Base-by-base conservation (phyloP, 1,140 invertebrate species). In the Temnothorax nylanderi region DNA sequence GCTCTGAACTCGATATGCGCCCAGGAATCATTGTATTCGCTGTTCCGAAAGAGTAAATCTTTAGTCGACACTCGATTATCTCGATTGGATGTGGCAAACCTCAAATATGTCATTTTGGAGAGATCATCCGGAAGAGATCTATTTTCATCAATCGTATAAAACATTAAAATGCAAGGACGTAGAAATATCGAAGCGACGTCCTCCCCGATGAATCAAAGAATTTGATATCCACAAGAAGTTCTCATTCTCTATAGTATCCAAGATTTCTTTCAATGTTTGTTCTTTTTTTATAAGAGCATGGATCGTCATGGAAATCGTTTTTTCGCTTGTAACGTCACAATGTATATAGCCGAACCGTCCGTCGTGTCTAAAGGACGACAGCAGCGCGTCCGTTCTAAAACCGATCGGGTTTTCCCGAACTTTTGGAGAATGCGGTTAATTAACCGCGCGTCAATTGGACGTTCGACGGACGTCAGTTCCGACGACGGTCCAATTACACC, bases 391-490 rank as follows among this genome's bases (percentile, higher is more conserved):
- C 18, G 32, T 0, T 51, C n/a, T 41, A 71, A 71, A 71, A 37
- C 13, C 37, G 21, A 58, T 47, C 65, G 51, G 80, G 11, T 41
- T 60, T 49, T 26, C 11, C 26, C 41, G n/a, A 74, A 74, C 80
- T 84, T 84, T 74, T 21, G 32, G 41, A 34, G 80, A 84, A 74
- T 60, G 54, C 26, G 54, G 21, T 74, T 84, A 84, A 84, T 84
- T 84, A 74, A 32, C 56, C 54, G 41, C 44, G 26, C 54, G 80
- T 84, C 80, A 84, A 84, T 84, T 84, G 80, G 8, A 75, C 41
- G 26, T 74, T 84, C 54, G 80, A 84, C 21, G 67, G 37, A 74
- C 32, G 69, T 84, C 80, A 60, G 32, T 75, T 75, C 18, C 76
- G 49, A 71, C 64, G 80, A 74, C 56, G 69, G 54, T 60, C 41